Percentiles rank a stretch among this genome's conserved stretches.
These are phyloP conservation scores for Typhlichthys eigenmanni DNA, from an alignment of 2,797 vertebrate genomes.

Conservation along the genomic window DNA sequence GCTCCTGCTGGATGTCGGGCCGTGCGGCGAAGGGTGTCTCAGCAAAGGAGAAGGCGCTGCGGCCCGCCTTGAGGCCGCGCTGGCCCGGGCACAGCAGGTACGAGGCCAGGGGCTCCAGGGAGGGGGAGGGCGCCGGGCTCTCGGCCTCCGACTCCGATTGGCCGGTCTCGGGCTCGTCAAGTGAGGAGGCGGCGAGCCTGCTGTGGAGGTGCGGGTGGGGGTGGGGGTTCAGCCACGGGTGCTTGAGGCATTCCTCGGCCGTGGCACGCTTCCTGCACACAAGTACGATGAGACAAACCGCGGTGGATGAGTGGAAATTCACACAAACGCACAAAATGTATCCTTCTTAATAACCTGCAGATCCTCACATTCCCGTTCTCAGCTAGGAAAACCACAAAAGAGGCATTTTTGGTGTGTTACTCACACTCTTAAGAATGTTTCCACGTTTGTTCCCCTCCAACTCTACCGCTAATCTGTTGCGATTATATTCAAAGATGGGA, in stretches of 20 bases:
- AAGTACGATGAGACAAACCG: constrained; percentile 67
- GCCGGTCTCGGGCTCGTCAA: constrained; percentile 74
- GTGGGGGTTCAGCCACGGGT: constrained; percentile 77
- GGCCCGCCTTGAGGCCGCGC: constrained; percentile 73
- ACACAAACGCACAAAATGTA: neutral
- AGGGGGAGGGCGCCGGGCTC: constrained; percentile 69
- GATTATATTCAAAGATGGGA: constrained; percentile 49
- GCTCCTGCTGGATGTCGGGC: constrained; percentile 78
- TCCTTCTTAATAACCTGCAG: constrained; percentile 48
- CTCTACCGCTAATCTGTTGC: constrained; percentile 46
- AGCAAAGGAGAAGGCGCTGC: constrained; percentile 73
- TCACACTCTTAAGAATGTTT: constrained; percentile 59
- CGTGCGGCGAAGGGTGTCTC: constrained; percentile 69
- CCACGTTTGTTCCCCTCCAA: constrained; percentile 36
- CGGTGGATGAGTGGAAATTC: constrained; percentile 60
- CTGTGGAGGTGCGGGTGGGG: constrained; percentile 49
- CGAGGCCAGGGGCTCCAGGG: constrained; percentile 69
- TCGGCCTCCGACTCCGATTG: constrained; percentile 79
- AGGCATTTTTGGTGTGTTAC: constrained; percentile 45
- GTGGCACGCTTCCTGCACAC: constrained; percentile 77
- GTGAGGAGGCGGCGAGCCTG: constrained; percentile 41
- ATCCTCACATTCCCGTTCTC: constrained; percentile 34
- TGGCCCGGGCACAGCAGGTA: constrained; percentile 72
- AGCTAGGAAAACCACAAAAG: constrained; percentile 49
- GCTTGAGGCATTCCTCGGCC: constrained; percentile 80